These are phyloP conservation scores for Athrips mouffetella DNA, from an alignment of 2,888 invertebrate species.

Conservation along the genomic window DNA sequence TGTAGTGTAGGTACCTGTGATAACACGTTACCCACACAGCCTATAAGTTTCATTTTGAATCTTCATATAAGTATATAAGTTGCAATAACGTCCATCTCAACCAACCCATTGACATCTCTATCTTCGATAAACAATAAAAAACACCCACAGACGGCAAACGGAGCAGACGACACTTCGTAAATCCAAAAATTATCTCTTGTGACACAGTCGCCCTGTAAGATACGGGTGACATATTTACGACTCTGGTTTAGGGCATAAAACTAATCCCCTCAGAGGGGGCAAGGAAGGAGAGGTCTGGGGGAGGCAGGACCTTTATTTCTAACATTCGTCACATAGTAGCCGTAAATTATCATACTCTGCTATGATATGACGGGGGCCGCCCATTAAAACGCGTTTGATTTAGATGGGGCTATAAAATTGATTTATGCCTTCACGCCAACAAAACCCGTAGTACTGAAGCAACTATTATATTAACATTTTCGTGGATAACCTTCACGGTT, in stretches of 20 bases:
- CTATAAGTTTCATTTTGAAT: neutral
- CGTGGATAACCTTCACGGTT: conserved; percentile 72
- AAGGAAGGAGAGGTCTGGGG: conserved; percentile 34
- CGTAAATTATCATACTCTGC: conserved; percentile 79
- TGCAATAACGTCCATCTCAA: neutral
- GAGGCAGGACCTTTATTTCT: conserved; percentile 73
- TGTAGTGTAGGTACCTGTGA: too few species aligned
- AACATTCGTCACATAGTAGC: conserved; percentile 79
- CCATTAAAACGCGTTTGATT: conserved; percentile 80
- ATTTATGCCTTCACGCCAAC: conserved; percentile 79
- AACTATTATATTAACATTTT: conserved; percentile 79
- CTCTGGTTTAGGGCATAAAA: conserved; percentile 71
- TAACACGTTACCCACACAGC: neutral
- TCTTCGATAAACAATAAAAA: conserved; percentile 17
- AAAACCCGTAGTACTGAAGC: conserved; percentile 77
- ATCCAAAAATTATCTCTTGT: conserved; percentile 72
- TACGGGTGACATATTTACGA: conserved; percentile 76
- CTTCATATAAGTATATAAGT: neutral
- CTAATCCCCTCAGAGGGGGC: conserved; percentile 55
- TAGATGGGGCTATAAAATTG: conserved; percentile 80
- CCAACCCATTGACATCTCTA: conserved; percentile 6
- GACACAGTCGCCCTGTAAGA: conserved; percentile 59
- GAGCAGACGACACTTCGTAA: conserved; percentile 44
- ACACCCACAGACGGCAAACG: conserved; percentile 15
- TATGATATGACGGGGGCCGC: conserved; percentile 79